Base-by-base conservation (phyloP, 2,888 invertebrate species). In the Drosophila meridiana region DNA sequence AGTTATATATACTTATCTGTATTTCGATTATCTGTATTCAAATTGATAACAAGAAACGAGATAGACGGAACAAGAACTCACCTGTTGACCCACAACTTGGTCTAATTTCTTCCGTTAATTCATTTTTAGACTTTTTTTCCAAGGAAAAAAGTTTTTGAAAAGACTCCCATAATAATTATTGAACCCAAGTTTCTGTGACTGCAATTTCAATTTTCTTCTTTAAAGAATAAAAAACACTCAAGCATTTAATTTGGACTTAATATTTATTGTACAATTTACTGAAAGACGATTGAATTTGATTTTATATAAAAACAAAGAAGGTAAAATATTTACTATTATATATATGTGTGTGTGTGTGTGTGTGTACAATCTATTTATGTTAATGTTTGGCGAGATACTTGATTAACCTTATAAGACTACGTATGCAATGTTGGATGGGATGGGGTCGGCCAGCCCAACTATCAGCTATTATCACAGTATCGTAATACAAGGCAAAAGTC, bases 401-500 rank as follows among this genome's bases (percentile, higher is more conserved):
- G 55, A 42, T 70, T 60, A 32, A 34, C 36, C 14, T 61, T 30
- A 30, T 42, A 43, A 26, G 65, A 65, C 26, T 58, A 65, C 40
- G 26, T 14, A 52, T 30, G 57, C 62, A 48, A 43, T 48, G 65
- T 82, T 65, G 78, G 63, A 69, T 64, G 53, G 50, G 50, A 20
- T 50, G 50, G 62, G 50, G 14, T 68, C 34, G 69, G 70, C 69
- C 83, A 80, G 69, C 50, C 50, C 45, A 78, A 69, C 84, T 84
- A 84, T 71, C 87, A 84, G 89, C 84, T 84, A 84, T 73, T 84
- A 84, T 84, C 84, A 84, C 84, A 84, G 84, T 69, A 73, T 72
- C 69, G 71, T 89, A 89, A 83, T 89, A 89, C 84, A 87, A 71
- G 79, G 89, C 79, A 73, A 76, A 73, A 65, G 63, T 76, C 61